Base-by-base conservation (phyloP, 2,797 vertebrate genomes). In the Diglossa cyanea region DNA sequence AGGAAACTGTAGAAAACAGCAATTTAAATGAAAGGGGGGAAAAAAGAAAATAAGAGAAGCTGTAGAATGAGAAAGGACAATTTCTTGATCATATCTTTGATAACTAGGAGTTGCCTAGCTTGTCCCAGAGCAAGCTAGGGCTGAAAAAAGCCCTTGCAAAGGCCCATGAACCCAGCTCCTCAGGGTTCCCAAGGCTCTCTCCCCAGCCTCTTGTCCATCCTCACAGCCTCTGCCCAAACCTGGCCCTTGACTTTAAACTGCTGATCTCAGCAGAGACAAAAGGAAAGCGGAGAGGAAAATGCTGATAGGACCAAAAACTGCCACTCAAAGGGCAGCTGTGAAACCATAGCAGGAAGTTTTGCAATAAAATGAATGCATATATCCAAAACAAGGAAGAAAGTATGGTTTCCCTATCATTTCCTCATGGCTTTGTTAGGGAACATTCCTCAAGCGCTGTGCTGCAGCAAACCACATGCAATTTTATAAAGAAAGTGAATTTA, bases 331-430 rank as follows among this genome's bases (percentile, higher is more conserved):
- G 45, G 21, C 30, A 54, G 35, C 44, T 76, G n/a, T 82, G 54
- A 89, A 87, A 91, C 18, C 39, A 10, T 8, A 73, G 20, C 54
- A 84, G 90, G 58, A 88, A 61, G 39, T 77, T 90, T 61, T 86
- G 62, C 40, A 62, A 31, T 13, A 53, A 73, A 75, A 55, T 25
- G 11, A 81, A 90, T 11, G 12, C n/a, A 39, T 1, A 1, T 35
- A 31, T 63, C 67, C 76, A 70, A 86, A 96, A 66, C 63, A 68
- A 80, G 50, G 40, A 62, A 78, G 31, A 81, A 55, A 84, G 18
- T 39, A 54, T 17, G 1, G 47, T 57, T 89, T 72, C 60, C 66
- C 8, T 54, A 3, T 31, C 2, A 26, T 88, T 92, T 79, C 80
- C 63, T 84, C 60, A 15, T 11, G 0, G 0, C 26, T 95, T 76